Evolutionary conservation across 2,113 vertebrate species (phyloP).

Genomic region (Actenoides lindsayi): DNA sequence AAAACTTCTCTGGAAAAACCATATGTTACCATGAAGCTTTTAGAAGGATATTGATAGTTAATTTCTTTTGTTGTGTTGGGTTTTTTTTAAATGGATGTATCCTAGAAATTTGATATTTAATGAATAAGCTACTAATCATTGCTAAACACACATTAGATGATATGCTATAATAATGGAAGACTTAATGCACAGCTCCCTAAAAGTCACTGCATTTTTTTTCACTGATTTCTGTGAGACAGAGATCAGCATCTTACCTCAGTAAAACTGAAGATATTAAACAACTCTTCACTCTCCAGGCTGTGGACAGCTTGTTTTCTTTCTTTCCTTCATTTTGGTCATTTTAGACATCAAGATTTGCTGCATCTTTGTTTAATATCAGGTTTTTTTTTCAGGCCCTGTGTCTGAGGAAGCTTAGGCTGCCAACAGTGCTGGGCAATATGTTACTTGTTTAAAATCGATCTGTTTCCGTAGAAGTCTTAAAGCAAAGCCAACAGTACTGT

Average conservation of each 20-base stretch:
- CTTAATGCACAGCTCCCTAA: neutral
- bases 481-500: neutral
- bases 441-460: neutral
- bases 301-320: neutral
- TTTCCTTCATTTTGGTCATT: neutral
- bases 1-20: neutral
- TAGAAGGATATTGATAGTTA: neutral
- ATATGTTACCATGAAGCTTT: neutral
- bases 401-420: neutral
- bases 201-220: neutral
- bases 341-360: neutral
- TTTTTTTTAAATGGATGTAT: neutral
- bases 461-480: neutral
- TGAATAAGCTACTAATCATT: neutral
- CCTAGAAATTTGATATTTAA: neutral
- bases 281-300: neutral
- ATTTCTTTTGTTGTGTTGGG: neutral
- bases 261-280: neutral
- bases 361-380: neutral
- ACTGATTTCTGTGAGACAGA: neutral
- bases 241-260: neutral
- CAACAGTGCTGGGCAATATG: neutral
- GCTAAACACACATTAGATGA: neutral
- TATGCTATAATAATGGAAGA: neutral
- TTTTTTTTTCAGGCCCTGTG: neutral